Base-by-base conservation (phyloP, 2,888 invertebrate species). In the Ceratothoa steindachneri region DNA sequence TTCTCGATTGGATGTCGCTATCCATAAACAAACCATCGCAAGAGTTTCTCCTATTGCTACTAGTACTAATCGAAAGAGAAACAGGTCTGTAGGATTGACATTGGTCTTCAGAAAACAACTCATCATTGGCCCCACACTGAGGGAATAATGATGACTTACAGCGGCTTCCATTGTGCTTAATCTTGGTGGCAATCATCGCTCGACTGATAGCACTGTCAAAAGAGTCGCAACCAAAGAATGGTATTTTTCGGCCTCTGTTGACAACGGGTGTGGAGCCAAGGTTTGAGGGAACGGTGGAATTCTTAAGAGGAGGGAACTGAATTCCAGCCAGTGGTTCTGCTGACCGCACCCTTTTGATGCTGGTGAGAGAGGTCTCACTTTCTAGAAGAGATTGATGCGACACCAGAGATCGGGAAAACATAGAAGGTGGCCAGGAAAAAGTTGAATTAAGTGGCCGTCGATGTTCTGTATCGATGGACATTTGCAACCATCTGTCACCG, bases 351-450 rank as follows among this genome's bases (percentile, higher is more conserved):
- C 31, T n/a, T 60, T 24, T 60, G n/a, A 24, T 22, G 27, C 27
- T 24, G 19, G 24, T 24, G 27, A 60, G 19, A 1, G 60, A 60
- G 12, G 60, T 12, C 12, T 15, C 27, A 3, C 60, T 60, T 2
- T 60, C 60, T 60, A 60, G 3, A 15, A 60, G 60, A 24, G 60
- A 60, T 24, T 60, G 60, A 60, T 60, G 60, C 2, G 60, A 60
- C 12, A 60, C 60, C 27, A 60, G 27, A 22, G 60, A 60, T 24
- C 60, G 60, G 24, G 60, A 60, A 1, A 60, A 24, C 60, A 60
- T 22, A 22, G 60, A 24, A 2, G 60, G 60, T 1, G 60, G 60
- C 60, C 60, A 60, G 1, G 60, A 60, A 24, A 60, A 60, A n/a
- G 60, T 60, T 12, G 60, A 60, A 60, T 60, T 60, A 15, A 60